Evolutionary conservation across 1,140 invertebrate species (phyloP).

Genomic region (Nylanderia fulva): DNA sequence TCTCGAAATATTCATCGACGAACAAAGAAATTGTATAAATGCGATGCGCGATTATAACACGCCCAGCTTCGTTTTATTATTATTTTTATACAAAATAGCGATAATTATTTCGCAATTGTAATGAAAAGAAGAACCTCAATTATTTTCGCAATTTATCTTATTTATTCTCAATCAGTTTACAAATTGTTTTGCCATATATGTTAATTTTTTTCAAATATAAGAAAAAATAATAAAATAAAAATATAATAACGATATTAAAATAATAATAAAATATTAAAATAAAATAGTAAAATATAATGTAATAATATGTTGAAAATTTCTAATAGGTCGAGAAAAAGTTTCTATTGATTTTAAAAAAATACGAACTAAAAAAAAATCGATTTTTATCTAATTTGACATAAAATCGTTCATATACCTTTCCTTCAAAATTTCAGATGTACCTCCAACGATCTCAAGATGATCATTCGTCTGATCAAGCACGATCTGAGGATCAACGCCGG

Average conservation of each 20-base stretch:
- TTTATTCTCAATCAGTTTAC: neutral
- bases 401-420: no score
- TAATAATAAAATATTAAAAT: no score
- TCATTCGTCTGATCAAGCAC: conserved; percentile 95
- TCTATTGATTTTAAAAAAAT: no score
- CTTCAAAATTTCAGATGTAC: conserved; percentile 91
- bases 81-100: neutral
- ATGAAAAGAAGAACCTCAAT: neutral
- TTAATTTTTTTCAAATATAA: neutral
- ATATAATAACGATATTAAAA: no score
- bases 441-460: conserved; percentile 93
- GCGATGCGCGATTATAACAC: neutral
- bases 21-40: neutral
- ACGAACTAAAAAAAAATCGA: no score
- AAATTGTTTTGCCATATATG: neutral
- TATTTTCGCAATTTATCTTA: neutral
- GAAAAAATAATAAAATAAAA: no score
- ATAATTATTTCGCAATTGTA: conserved; percentile 22
- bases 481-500: conserved; percentile 97
- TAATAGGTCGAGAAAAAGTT: no score
- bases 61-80: neutral
- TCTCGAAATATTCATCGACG: neutral
- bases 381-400: no score
- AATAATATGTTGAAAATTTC: no score
- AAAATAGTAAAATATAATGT: no score